A percentile compares a stretch with the other conserved stretches of the same genome.
Evolutionary conservation across 1,140 invertebrate genomes (phyloP).

Genomic region (Drosophila albomicans): DNA sequence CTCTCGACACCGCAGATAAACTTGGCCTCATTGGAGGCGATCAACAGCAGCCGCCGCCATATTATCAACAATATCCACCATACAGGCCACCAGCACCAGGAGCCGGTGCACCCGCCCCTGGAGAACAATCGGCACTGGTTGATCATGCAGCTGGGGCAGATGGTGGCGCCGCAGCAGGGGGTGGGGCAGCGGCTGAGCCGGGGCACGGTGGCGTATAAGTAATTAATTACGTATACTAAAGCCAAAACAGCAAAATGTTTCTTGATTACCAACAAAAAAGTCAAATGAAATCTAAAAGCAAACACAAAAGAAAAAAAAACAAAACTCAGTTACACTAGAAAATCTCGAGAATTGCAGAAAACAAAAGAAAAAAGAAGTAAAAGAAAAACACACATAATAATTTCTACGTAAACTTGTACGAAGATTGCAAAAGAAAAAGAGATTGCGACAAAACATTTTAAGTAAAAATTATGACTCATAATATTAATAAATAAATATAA

Average conservation of each 20-base stretch:
- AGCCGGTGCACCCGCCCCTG: constrained; percentile 69
- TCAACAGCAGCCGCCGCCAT: constrained; percentile 82
- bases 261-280: constrained; percentile 38
- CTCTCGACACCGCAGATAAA: constrained; percentile 65
- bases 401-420: constrained; percentile 54
- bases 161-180: constrained; percentile 31
- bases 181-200: constrained; percentile 29
- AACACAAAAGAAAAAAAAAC: constrained; percentile 11
- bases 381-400: constrained; percentile 59
- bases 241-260: constrained; percentile 42
- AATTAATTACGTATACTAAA: constrained; percentile 55
- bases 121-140: constrained; percentile 73
- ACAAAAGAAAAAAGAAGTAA: background rate
- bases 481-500: constrained; percentile 47
- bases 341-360: constrained; percentile 66
- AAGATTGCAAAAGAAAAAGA: constrained; percentile 16
- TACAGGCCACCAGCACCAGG: constrained; percentile 83
- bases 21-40: constrained; percentile 85
- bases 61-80: constrained; percentile 82
- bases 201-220: constrained; percentile 71
- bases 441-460: constrained; percentile 56
- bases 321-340: constrained; percentile 74
- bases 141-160: constrained; percentile 47
- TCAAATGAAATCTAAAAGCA: constrained; percentile 20
- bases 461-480: constrained; percentile 70